Base-by-base conservation (phyloP, 2,113 vertebrate genomes). In the Elanus axillaris region DNA sequence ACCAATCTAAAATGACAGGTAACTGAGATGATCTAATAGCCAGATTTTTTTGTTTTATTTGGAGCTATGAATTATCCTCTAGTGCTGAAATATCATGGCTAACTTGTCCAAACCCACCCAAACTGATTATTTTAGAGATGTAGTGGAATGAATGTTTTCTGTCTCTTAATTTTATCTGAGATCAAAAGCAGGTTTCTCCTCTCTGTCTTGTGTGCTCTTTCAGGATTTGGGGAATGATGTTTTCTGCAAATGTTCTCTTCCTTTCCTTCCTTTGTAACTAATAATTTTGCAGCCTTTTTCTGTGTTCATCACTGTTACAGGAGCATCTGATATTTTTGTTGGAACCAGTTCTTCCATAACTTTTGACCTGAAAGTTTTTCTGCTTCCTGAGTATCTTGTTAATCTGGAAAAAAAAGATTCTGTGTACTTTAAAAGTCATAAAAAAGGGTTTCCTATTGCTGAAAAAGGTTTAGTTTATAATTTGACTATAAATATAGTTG, bases 321-420 rank as follows among this genome's bases (percentile, higher is more conserved):
- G 43, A 89, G 60, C 40, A 45, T 64, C 62, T 87, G 62, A 64
- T 96, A 68, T 91, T 96, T 91, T 85, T 74, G 43, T 91, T 94
- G 76, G 86, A 97, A 82, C 52, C 0, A 0, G 10, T 88, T 91
- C 48, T 91, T 14, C 53, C 26, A 59, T 63, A 75, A 1, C 56
- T 75, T 87, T 72, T 94, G 87, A 93, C 77, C 69, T 85, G 69
- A 90, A 85, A 78, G 56, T 32, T 74, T 89, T 92, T 85, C 43
- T 89, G 34, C 25, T 91, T 92, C 86, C 73, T 4, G 12, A 93
- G 25, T 84, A 32, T 84, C 48, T 92, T 71, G 36, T 78, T 95
- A 56, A 92, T 78, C 21, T 68, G 68, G 36, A 1, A 34, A 77
- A 45, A 72, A 74, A 77, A 6, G 0, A 64, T 67, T 60, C n/a